Conservation (phyloP, 92 coral and sea anemone species). For the Nematostella vectensis region DNA sequence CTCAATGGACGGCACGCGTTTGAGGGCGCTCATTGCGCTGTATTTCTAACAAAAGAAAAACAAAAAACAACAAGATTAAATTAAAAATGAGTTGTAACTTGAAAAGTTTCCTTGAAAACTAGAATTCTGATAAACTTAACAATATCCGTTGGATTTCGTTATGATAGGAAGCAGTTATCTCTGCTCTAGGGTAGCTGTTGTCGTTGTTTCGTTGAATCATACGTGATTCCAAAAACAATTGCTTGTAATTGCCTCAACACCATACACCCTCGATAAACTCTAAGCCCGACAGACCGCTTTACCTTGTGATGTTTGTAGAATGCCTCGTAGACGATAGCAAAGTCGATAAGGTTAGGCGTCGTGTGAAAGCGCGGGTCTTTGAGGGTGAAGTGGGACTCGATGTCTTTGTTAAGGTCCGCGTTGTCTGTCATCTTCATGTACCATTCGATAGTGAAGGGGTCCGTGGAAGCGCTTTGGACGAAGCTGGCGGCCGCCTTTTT, state of each 20-base stretch:
- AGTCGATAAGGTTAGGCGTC: slow-evolving; percentile 72
- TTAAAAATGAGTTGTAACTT: neutral
- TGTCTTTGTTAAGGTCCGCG: slow-evolving; percentile 83
- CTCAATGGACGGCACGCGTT: slow-evolving; percentile 74
- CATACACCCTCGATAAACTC: too few species aligned
- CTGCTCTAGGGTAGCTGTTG: too few species aligned
- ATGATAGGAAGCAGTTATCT: too few species aligned
- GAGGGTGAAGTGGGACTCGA: slow-evolving; percentile 81
- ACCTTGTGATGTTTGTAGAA: slow-evolving; percentile 93
- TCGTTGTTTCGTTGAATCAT: too few species aligned
- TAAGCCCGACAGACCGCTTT: too few species aligned
- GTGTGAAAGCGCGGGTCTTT: slow-evolving; percentile 77
- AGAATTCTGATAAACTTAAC: too few species aligned
- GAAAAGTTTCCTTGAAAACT: too few species aligned
- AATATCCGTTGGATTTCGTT: too few species aligned
- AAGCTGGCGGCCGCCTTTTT: slow-evolving; percentile 80
- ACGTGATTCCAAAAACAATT: too few species aligned
- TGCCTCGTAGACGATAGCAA: slow-evolving; percentile 72
- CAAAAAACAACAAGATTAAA: neutral
- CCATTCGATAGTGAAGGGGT: slow-evolving; percentile 98
- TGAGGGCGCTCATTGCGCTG: slow-evolving; percentile 96
- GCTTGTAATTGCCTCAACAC: too few species aligned
- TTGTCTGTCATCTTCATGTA: slow-evolving; percentile 99
- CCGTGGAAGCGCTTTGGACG: slow-evolving; percentile 93
- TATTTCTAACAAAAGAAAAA: slow-evolving; percentile 49